Evolutionary conservation across 2,113 vertebrate species (phyloP), one percentile per base, ranked within the genome.

Genomic region (Pterophyllum scalare): DNA sequence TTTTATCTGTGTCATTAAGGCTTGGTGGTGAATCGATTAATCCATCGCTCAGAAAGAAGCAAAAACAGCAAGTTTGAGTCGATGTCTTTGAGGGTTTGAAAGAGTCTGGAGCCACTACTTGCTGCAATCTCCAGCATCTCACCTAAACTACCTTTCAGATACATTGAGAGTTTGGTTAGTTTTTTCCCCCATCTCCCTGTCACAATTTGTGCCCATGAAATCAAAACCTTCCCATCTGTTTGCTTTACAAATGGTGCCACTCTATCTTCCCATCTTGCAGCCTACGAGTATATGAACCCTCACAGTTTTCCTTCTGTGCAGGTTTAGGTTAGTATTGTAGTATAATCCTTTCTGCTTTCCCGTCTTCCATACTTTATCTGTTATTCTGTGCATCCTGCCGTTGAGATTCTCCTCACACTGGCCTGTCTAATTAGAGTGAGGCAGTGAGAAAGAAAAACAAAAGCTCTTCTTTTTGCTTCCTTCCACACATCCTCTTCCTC

Each of bases 351-450:
- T 61, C 61, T 59, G 59, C 49, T 75, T 70, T 85, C 77, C 67
- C 82, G 60, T 83, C 72, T 75, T 82, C 46, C 54, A 87, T 46
- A 83, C 58, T 87, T 75, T 86, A 90, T 87, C 81, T 89, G 78
- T 74, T 87, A 59, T 81, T 81, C 81, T 52, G 59, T 77, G 62
- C 84, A 93, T 90, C 79, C 74, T 70, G 84, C 54, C 75, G 91
- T 94, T 93, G 80, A 80, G 77, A 96, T 95, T 95, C 93, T 79
- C 82, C 91, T 93, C 95, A 95, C 93, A 92, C 89, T 87, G 75
- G 74, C 79, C 89, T 87, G 87, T 93, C 94, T 95, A 94, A 95
- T 96, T 93, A 94, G 88, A 93, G 77, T 60, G 79, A 93, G 88
- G 88, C 83, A 89, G 81, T 80, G 65, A 88, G 75, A 92, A 90